These are phyloP conservation scores for Hylaeus volcanicus DNA, from an alignment of 1,140 invertebrate genomes.

Conservation along the genomic window DNA sequence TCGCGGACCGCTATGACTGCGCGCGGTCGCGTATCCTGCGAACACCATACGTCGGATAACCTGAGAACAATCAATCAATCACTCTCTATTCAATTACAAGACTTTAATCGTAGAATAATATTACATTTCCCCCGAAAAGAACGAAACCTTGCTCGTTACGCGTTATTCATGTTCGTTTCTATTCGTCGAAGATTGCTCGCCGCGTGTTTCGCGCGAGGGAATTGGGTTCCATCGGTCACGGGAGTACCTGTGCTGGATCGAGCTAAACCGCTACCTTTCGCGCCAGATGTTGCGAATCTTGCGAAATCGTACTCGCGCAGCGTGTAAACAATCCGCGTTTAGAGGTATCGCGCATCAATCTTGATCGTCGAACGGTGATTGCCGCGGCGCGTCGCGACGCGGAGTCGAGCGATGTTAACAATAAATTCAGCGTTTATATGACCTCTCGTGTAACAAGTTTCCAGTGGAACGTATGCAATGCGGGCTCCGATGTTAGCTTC, in stretches of 20 bases:
- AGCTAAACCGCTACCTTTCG: constrained; percentile 28
- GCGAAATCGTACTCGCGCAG: constrained; percentile 10
- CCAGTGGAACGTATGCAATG: not conserved
- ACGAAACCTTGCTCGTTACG: too few relatives aligned
- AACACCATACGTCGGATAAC: constrained; percentile 31
- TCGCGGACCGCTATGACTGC: constrained; percentile 40
- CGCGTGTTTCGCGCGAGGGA: not conserved
- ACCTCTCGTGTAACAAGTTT: constrained; percentile 22
- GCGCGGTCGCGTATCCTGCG: not conserved
- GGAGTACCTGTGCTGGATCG: not conserved
- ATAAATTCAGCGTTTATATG: constrained; percentile 38
- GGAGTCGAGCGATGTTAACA: constrained; percentile 5
- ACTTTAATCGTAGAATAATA: too few relatives aligned
- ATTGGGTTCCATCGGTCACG: constrained; percentile 18
- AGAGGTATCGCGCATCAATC: constrained; percentile 25
- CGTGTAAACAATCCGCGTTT: constrained; percentile 50
- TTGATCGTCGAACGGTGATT: constrained; percentile 15
- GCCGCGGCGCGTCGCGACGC: not conserved
- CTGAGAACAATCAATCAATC: too few relatives aligned
- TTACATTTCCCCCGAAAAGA: too few relatives aligned
- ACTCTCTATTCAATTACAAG: too few relatives aligned
- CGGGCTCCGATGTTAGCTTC: not conserved
- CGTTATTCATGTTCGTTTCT: too few relatives aligned
- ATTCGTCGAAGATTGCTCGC: too few relatives aligned
- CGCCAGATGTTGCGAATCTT: constrained; percentile 8